Base-by-base conservation (phyloP, 2,797 vertebrate genomes). In the Halcyon leucocephala region DNA sequence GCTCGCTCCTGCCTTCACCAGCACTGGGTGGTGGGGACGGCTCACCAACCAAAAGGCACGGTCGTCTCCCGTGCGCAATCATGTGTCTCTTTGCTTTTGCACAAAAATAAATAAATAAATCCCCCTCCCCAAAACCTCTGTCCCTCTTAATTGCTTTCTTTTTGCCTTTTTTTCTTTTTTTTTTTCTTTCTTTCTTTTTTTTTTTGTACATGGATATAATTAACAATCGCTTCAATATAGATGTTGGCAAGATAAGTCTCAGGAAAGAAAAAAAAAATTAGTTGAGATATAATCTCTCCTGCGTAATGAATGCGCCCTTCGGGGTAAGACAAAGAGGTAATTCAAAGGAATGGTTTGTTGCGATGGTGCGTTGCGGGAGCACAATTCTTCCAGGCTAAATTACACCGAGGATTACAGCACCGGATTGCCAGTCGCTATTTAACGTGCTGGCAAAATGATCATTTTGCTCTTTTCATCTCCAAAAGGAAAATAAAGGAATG, bases 321-420 rank as follows among this genome's bases (percentile, higher is more conserved):
- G 4, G 93, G 92, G 79, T 94, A 93, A 97, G 84, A 97, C 95
- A 97, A 97, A 96, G 96, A 96, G 91, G 82, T 94, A 92, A 94
- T 96, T 96, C 94, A 96, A 85, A 94, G 86, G 84, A 94, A 92
- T 65, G 83, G 88, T 89, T 94, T 94, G 79, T 78, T 93, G 92
- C 94, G 81, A 90, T 44, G 86, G 28, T 95, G 86, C 10, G 42
- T 94, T 95, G 85, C 28, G 0, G 79, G 74, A 95, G 65, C 86
- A 84, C 83, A 82, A 89, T 94, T 96, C 94, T 95, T 92, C 33
- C 35, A 10, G 84, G 70, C 80, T 93, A 96, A 94, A 91, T 91
- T 94, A 81, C 80, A 85, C 46, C 29, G 28, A 89, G 79, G 82
- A 93, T 95, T 95, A 82, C 88, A 86, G 87, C 92, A 84, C 65